Evolutionary conservation across 2,888 invertebrate genomes (phyloP).

Genomic region (Callyntrura guangdongensis): DNA sequence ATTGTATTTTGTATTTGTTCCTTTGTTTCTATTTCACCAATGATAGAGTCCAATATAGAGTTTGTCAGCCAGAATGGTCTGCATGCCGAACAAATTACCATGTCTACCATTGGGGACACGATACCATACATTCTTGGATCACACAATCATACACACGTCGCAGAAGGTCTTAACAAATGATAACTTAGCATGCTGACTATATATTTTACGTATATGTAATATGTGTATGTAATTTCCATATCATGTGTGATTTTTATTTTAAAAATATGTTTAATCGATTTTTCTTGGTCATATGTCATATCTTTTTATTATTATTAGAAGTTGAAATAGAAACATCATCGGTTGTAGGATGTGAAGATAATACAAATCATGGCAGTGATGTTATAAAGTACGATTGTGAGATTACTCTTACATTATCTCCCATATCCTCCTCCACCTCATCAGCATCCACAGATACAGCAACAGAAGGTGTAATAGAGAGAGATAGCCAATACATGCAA

Average conservation of each 20-base stretch:
- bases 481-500: neutral
- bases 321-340: slow-evolving; percentile 60
- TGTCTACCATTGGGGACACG: neutral
- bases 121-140: slow-evolving; percentile 20
- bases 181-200: neutral
- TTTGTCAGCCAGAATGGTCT: neutral
- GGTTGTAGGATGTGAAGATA: neutral
- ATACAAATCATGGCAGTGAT: neutral
- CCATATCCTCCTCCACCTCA: neutral
- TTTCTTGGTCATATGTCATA: neutral
- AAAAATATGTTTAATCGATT: neutral
- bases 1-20: too few species aligned
- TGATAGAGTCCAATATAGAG: neutral
- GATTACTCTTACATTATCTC: neutral
- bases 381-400: neutral
- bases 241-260: neutral
- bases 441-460: neutral
- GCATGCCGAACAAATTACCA: neutral
- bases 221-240: neutral
- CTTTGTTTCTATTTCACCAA: neutral
- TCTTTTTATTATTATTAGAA: slow-evolving; percentile 35
- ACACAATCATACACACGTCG: neutral
- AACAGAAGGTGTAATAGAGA: neutral
- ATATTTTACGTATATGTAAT: neutral
- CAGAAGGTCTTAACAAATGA: slow-evolving; percentile 20